Percentiles rank a stretch among this genome's conserved stretches.
These are phyloP conservation scores for Brenthis ino DNA, from an alignment of 2,888 invertebrate genomes.

Conservation along the genomic window DNA sequence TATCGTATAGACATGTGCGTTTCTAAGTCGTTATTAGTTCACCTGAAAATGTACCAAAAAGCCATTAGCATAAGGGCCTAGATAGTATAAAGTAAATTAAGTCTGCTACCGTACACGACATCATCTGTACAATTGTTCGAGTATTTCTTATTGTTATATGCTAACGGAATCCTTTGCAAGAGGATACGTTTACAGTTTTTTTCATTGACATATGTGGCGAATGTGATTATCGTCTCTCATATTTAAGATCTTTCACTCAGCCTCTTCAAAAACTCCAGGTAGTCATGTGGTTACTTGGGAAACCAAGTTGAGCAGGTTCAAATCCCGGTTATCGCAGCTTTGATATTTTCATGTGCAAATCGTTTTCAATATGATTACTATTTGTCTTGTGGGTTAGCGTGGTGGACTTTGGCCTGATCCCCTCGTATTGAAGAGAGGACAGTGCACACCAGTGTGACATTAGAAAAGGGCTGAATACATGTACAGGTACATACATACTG, in stretches of 20 bases:
- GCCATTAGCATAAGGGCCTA: background rate
- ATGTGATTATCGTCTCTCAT: background rate
- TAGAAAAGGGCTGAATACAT: no score
- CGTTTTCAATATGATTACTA: no score
- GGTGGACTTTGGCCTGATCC: no score
- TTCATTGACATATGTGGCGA: background rate
- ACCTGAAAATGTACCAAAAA: constrained; percentile 17
- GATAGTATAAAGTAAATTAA: constrained; percentile 3
- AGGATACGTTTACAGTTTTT: constrained; percentile 16
- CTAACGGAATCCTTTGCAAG: constrained; percentile 57
- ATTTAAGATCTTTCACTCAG: background rate
- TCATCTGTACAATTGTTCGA: constrained; percentile 55
- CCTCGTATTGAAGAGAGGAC: no score
- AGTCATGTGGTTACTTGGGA: no score
- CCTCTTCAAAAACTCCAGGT: no score
- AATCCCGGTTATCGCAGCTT: no score
- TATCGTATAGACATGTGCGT: constrained; percentile 14
- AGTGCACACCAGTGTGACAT: no score
- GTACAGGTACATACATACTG: no score
- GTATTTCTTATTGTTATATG: constrained; percentile 55
- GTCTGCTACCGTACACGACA: constrained; percentile 14
- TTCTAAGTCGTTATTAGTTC: constrained; percentile 10
- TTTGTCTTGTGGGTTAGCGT: no score
- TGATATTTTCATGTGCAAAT: no score
- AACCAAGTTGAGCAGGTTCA: no score